phyloP scores from a whole-genome alignment of 2,113 vertebrate genomes.

The Pionites leucogaster region DNA sequence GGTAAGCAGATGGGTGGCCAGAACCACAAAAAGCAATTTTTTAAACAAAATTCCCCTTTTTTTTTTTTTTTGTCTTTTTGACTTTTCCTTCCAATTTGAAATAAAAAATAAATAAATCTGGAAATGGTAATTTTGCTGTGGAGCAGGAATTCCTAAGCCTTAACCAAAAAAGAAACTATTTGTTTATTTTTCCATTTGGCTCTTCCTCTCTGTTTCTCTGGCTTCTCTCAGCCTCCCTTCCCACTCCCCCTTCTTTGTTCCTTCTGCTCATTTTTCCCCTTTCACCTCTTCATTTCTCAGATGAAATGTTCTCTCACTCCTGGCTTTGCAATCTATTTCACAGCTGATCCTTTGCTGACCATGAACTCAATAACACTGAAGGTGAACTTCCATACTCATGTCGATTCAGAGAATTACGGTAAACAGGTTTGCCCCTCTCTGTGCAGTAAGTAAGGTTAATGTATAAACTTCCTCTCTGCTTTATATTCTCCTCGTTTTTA shows the following conservation, averaged over 20 bases:
- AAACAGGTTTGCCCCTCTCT: not conserved
- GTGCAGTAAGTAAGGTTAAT: conserved; percentile 7
- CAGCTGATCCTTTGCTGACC: not conserved
- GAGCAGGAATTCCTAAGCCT: conserved; percentile 19
- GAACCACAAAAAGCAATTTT: not conserved
- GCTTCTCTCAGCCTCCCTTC: conserved; percentile 13
- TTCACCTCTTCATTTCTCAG: conserved; percentile 13
- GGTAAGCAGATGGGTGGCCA: conserved; percentile 20
- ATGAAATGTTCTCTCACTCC: not conserved
- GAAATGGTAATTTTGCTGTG: conserved; percentile 27
- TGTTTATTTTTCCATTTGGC: conserved; percentile 49
- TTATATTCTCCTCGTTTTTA: not conserved
- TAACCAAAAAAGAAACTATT: conserved; percentile 47
- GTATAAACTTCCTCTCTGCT: conserved; percentile 16
- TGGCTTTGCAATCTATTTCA: conserved; percentile 8
- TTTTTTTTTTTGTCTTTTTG: not conserved
- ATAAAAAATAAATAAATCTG: conserved; percentile 26
- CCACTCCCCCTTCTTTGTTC: not conserved
- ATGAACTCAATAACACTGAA: not conserved
- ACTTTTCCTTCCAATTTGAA: conserved; percentile 24
- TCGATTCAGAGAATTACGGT: not conserved
- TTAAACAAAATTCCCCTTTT: not conserved
- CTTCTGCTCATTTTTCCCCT: conserved; percentile 13
- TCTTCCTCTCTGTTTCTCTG: conserved; percentile 25
- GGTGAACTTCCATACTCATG: not conserved